Percentiles rank a stretch among this genome's conserved stretches.
Evolutionary conservation across 2,797 vertebrate genomes (phyloP).

Genomic region (Chiloscyllium punctatum): DNA sequence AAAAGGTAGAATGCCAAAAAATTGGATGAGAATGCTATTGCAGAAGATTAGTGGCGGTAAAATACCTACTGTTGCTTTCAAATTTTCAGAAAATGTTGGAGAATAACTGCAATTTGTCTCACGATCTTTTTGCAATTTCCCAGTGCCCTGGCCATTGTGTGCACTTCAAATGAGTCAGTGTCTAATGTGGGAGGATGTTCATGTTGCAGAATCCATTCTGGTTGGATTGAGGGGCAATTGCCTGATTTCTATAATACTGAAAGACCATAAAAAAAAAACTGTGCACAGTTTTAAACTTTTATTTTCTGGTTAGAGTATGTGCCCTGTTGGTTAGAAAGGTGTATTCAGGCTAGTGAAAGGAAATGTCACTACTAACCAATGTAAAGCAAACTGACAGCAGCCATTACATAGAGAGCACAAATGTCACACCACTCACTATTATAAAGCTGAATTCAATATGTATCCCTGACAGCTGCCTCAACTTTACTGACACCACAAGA

Average conservation of each 20-base stretch:
- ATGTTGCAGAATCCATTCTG: neutral
- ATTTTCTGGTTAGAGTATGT: neutral
- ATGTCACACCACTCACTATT: neutral
- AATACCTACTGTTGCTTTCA: neutral
- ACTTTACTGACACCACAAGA: neutral
- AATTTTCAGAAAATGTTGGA: neutral
- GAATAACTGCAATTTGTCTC: neutral
- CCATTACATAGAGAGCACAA: neutral
- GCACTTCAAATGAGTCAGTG: neutral
- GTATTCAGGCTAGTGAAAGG: neutral
- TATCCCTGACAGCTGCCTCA: neutral
- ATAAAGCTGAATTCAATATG: neutral
- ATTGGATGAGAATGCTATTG: neutral
- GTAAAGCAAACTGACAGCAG: neutral
- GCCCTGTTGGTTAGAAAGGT: neutral
- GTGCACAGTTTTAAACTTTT: neutral
- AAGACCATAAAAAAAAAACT: neutral
- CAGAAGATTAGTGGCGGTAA: neutral
- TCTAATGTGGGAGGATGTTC: neutral
- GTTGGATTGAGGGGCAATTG: neutral
- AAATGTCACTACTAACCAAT: too few species aligned
- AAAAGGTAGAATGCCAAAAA: too few species aligned
- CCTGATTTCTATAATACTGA: neutral
- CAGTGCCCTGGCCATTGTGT: neutral
- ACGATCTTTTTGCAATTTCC: neutral